These are phyloP conservation scores for Tiliacea aurago DNA, from an alignment of 2,888 invertebrate species.

Conservation along the genomic window DNA sequence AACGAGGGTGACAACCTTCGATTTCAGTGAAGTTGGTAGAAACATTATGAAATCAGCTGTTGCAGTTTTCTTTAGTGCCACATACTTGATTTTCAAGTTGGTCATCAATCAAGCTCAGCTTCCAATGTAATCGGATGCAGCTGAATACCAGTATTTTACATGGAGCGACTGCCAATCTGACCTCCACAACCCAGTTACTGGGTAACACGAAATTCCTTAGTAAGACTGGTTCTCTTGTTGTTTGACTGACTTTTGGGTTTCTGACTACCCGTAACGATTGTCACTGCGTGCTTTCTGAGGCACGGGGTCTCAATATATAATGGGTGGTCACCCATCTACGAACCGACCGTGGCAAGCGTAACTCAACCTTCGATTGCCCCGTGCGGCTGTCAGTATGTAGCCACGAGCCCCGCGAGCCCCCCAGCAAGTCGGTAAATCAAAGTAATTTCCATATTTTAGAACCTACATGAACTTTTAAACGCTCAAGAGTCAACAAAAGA, in stretches of 20 bases:
- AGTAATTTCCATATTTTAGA: background rate
- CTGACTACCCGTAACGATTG: background rate
- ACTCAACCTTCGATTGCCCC: background rate
- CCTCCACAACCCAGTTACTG: background rate
- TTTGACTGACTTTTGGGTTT: background rate
- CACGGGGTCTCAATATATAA: background rate
- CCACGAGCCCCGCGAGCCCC: background rate
- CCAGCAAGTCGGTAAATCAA: background rate
- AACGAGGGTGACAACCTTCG: background rate
- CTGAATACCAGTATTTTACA: background rate
- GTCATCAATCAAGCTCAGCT: background rate
- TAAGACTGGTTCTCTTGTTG: no score
- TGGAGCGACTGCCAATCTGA: background rate
- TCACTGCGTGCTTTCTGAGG: background rate
- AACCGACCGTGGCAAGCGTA: background rate
- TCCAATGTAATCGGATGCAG: background rate
- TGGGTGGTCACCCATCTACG: background rate
- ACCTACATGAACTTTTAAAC: background rate
- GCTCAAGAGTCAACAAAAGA: slow-evolving; percentile 9
- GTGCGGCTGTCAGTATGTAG: background rate
- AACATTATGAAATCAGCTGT: background rate
- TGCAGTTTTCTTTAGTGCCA: background rate
- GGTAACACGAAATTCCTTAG: background rate
- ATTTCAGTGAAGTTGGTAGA: background rate
- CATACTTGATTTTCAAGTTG: background rate